Conservation (phyloP, 2,797 vertebrate genomes). For the Acrocephalus scirpaceus region DNA sequence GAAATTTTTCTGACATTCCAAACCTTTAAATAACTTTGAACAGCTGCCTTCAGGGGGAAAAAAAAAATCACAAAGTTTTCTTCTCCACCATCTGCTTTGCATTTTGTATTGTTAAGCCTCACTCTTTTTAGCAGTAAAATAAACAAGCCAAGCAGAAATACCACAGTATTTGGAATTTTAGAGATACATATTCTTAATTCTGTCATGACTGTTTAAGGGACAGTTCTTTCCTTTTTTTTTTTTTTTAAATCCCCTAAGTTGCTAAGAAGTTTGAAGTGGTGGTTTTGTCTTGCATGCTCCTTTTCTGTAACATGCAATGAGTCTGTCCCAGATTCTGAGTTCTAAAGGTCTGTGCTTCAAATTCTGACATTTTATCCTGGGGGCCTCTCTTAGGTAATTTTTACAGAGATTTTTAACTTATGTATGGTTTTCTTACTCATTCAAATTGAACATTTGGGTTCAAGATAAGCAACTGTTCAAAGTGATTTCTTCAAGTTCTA, state of each 20-base stretch:
- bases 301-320: background rate
- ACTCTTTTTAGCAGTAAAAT: background rate
- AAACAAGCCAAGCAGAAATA: background rate
- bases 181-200: background rate
- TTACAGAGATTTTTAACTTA: background rate
- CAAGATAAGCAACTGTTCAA: background rate
- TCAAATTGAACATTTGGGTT: background rate
- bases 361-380: background rate
- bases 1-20: constrained; percentile 48
- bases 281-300: background rate
- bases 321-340: background rate
- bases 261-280: background rate
- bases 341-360: background rate
- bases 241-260: background rate
- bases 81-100: constrained; percentile 39
- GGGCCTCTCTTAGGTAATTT: background rate
- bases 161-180: background rate
- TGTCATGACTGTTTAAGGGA: background rate
- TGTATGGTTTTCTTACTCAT: background rate
- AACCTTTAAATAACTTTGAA: constrained; percentile 59
- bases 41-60: constrained; percentile 24
- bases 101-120: constrained; percentile 24
- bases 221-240: background rate
- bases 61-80: background rate
- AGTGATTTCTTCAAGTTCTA: background rate